Conservation (phyloP, 2,797 vertebrate genomes). For the Acrossocheilus fasciatus region DNA sequence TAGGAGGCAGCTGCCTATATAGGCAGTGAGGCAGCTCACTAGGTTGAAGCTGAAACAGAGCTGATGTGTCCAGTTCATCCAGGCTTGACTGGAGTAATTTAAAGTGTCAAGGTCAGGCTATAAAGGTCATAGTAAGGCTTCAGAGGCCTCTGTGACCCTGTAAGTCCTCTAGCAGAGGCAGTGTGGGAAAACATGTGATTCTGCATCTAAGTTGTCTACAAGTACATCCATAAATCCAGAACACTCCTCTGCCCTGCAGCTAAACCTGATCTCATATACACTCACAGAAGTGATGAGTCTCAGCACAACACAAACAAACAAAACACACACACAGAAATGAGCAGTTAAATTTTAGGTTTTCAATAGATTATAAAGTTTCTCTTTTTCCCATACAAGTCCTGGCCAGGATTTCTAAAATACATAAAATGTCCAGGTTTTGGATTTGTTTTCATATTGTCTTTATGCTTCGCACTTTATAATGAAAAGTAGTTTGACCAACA, state of each 20-base stretch:
- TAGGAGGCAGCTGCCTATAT: not conserved
- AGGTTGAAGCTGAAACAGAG: not conserved
- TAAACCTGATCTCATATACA: not conserved
- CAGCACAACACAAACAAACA: not conserved
- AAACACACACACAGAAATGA: not conserved
- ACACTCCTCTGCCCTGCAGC: constrained; percentile 13
- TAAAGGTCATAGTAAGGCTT: not conserved
- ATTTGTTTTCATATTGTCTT: not conserved
- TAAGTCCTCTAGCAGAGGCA: constrained; percentile 24
- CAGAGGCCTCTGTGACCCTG: constrained; percentile 39
- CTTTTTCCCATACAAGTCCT: too few relatives aligned
- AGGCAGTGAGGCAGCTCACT: not conserved
- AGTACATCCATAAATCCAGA: not conserved
- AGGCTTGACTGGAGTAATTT: constrained; percentile 3
- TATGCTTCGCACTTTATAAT: not conserved
- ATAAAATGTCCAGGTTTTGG: not conserved
- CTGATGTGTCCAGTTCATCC: not conserved
- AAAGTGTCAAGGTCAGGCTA: constrained; percentile 22
- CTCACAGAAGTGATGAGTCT: not conserved
- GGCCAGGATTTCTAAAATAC: not conserved
- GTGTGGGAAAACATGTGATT: constrained; percentile 27
- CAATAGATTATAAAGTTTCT: too few relatives aligned
- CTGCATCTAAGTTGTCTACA: not conserved
- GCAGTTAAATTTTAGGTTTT: not conserved
- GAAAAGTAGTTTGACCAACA: not conserved